phyloP scores from a whole-genome alignment of 2,888 invertebrate genomes.

The Apamea sordens region DNA sequence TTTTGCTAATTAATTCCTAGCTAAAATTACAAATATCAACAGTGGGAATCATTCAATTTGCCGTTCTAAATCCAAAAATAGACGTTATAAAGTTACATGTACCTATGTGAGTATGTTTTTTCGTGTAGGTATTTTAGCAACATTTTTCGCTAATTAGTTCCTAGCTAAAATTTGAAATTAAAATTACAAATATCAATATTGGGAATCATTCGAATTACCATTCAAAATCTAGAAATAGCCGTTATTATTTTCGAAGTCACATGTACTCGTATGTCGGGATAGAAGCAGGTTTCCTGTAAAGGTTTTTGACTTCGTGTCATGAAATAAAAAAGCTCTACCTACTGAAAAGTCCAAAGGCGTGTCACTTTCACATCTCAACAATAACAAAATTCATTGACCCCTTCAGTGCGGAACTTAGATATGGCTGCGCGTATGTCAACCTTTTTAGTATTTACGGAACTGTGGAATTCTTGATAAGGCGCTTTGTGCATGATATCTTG shows the following conservation, averaged over 20 bases:
- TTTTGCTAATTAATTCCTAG: not conserved
- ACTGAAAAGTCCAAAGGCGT: not conserved
- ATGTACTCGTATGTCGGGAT: not conserved
- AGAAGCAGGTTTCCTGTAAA: not conserved
- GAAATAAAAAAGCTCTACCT: not conserved
- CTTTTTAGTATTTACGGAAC: conserved; percentile 51
- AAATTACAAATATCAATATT: not conserved
- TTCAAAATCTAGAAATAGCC: not conserved
- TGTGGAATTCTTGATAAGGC: conserved; percentile 30
- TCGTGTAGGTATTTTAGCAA: not conserved
- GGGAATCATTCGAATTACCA: not conserved
- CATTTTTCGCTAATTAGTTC: not conserved
- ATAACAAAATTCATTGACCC: conserved; percentile 52
- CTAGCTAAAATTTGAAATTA: not conserved
- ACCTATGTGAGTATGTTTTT: not conserved
- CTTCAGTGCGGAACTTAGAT: conserved; percentile 49
- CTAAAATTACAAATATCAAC: not conserved
- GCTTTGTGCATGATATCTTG: conserved; percentile 43
- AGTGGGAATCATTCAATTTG: not conserved
- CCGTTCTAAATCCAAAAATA: no score
- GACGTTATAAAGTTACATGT: no score
- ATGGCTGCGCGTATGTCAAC: conserved; percentile 39
- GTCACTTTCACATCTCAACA: conserved; percentile 10
- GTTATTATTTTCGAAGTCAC: not conserved
- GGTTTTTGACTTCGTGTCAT: not conserved